Conservation (phyloP, 2,113 vertebrate species). For the Pelodiscus sinensis region DNA sequence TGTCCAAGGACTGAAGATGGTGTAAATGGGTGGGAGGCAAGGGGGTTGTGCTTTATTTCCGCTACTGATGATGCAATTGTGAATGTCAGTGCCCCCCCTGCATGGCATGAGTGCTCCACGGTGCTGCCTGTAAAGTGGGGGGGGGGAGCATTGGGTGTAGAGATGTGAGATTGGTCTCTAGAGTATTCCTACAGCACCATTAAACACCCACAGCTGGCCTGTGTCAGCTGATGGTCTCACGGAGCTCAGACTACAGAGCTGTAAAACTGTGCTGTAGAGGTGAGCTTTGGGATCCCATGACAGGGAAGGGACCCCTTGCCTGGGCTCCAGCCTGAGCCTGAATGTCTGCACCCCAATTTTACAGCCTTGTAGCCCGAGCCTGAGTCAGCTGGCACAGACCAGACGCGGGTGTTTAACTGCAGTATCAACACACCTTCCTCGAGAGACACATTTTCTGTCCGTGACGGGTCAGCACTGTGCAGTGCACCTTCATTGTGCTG, state of each 20-base stretch:
- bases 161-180: fast-evolving
- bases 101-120: neutral
- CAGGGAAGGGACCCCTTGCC: neutral
- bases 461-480: fast-evolving
- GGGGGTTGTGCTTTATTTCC: neutral
- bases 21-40: neutral
- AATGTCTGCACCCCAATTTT: neutral
- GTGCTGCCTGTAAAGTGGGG: fast-evolving
- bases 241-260: neutral
- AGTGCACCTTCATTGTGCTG: neutral
- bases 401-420: neutral
- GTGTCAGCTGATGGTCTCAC: neutral
- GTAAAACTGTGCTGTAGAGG: neutral
- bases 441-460: fast-evolving
- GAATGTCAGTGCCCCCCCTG: neutral
- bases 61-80: neutral
- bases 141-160: neutral
- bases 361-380: neutral
- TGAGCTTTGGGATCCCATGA: neutral
- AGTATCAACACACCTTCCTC: fast-evolving
- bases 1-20: neutral
- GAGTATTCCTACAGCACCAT: neutral
- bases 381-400: neutral
- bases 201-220: neutral
- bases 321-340: neutral